Evolutionary conservation across 2,797 vertebrate species (phyloP).

Genomic region (Chiroxiphia lanceolata): DNA sequence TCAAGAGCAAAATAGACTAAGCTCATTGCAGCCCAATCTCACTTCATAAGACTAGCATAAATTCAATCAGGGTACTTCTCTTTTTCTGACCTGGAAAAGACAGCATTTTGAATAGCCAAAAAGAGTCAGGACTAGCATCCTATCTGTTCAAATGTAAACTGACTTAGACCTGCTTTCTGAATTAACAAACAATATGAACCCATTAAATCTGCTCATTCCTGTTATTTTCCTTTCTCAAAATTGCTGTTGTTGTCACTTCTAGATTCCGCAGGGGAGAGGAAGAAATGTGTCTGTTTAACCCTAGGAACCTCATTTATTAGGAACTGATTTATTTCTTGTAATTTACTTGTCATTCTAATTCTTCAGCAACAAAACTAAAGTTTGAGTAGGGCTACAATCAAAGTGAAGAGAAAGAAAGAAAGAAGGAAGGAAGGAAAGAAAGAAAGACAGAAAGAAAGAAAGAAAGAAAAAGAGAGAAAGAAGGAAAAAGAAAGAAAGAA

Average conservation of each 20-base stretch:
- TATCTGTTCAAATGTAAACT: not conserved
- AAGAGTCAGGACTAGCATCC: not conserved
- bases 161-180: not conserved
- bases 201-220: not conserved
- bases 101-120: not conserved
- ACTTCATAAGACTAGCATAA: not conserved
- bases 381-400: not conserved
- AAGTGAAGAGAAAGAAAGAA: not conserved
- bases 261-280: not conserved
- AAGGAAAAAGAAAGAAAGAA: no score
- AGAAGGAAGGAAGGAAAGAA: no score
- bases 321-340: not conserved
- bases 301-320: not conserved
- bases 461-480: not conserved
- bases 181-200: not conserved
- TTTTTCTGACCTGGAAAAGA: not conserved
- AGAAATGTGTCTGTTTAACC: not conserved
- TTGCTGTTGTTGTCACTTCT: not conserved
- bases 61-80: not conserved
- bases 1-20: not conserved
- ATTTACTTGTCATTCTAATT: not conserved
- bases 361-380: not conserved
- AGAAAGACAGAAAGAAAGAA: no score
- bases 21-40: not conserved
- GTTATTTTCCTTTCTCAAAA: not conserved